Base-by-base conservation (phyloP, 2,888 invertebrate species). In the Cosmopolites sordidus region DNA sequence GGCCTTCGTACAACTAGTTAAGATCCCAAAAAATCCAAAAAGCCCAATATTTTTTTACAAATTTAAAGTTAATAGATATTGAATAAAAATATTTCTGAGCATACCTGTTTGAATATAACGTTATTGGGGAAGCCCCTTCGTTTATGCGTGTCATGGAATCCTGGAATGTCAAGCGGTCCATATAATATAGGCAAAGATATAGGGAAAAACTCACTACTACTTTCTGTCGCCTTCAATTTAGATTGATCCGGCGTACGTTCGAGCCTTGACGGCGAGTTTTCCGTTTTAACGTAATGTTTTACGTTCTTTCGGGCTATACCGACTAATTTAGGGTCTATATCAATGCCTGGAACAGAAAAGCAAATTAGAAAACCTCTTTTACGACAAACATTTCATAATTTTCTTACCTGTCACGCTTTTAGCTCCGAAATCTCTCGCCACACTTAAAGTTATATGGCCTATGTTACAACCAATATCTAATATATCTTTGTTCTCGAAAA, bases 381-480 rank as follows among this genome's bases (percentile, higher is more conserved):
- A 33, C 11, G 33, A 5, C 5, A 5, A 33, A 33, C 33, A 12
- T 33, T 3, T 37, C n/a, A n/a, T n/a, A n/a, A n/a, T 12, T 11
- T 18, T 14, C 39, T 45, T 33, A 53, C 56, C 56, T 14, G 90
- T 81, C 51, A 97, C 87, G 60, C 88, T 87, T 58, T 83, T 83
- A 1, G 97, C 95, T 29, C 83, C 80, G 62, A 92, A 85, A 65
- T 92, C 89, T 58, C 89, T 80, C 0, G 94, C 98, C 43, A 99
- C 82, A 0, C 89, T 85, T 37, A 97, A 81, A 8, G 98, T 94
- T 62, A 99, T 83, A 71, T 95, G 92, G 1, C 99, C 99, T 56
- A 93, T 89, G 75, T 99, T 99, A 75, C 98, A 99, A 12, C 99
- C 99, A 68, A 99, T 89, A 70, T 99, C 99, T 59, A 99, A 78